Conservation (phyloP, 2,888 invertebrate species). For the Dolomedes plantarius region DNA sequence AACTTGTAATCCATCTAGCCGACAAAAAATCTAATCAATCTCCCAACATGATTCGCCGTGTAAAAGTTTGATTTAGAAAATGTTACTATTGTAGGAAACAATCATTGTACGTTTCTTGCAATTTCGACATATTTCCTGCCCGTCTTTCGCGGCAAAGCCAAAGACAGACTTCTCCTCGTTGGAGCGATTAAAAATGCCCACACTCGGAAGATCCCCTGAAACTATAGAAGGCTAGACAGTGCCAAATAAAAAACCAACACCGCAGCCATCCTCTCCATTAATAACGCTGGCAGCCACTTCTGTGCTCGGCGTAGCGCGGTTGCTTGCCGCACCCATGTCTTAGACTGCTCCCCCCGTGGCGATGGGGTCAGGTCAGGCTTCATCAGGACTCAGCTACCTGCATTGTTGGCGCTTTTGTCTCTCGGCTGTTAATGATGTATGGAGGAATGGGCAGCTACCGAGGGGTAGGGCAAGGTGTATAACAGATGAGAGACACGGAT, state of each 20-base stretch:
- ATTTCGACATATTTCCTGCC: too few species aligned
- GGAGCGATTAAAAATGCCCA: too few species aligned
- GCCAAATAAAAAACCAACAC: neutral
- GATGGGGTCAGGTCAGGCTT: constrained; percentile 35
- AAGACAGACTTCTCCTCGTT: too few species aligned
- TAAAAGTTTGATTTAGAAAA: too few species aligned
- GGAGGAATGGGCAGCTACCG: neutral
- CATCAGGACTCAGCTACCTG: constrained; percentile 3
- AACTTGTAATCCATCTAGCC: too few species aligned
- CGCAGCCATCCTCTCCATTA: neutral
- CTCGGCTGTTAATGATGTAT: constrained; percentile 1
- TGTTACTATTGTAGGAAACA: too few species aligned
- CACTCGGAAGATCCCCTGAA: too few species aligned
- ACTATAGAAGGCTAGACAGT: neutral
- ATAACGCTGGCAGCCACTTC: neutral
- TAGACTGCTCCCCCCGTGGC: constrained; percentile 22
- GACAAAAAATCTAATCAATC: too few species aligned
- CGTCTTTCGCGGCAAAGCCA: too few species aligned
- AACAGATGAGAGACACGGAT: too few species aligned
- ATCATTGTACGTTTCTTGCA: too few species aligned
- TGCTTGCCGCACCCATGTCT: constrained; percentile 45
- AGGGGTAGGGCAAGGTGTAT: neutral
- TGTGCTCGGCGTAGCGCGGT: constrained; percentile 40
- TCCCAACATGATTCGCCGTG: too few species aligned
- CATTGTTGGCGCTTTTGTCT: constrained; percentile 31